These are phyloP conservation scores for Choreutis nemorana DNA, from an alignment of 2,888 invertebrate species.

Conservation along the genomic window DNA sequence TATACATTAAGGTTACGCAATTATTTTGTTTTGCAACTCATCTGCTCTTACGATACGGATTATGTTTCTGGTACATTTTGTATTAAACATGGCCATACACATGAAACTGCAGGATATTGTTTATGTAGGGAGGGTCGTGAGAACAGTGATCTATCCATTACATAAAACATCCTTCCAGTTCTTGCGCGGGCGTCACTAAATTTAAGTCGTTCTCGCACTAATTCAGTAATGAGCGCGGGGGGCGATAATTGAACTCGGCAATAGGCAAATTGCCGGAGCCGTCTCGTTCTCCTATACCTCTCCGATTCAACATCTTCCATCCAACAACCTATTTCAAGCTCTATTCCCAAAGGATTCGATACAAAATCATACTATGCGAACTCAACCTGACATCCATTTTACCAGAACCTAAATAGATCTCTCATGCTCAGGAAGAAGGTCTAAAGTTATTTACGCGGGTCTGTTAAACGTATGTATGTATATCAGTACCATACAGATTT, in stretches of 20 bases:
- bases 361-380: conserved; percentile 18
- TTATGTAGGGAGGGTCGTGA: too few species aligned
- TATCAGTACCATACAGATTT: conserved; percentile 41
- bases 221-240: conserved; percentile 63
- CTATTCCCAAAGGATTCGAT: conserved; percentile 15
- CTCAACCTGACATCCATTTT: conserved; percentile 20
- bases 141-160: too few species aligned
- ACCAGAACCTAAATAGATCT: conserved; percentile 37
- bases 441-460: conserved; percentile 21
- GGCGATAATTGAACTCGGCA: conserved; percentile 63
- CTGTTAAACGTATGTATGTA: conserved; percentile 24
- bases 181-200: conserved; percentile 49
- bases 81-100: too few species aligned
- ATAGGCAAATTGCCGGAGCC: conserved; percentile 59
- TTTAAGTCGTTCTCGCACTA: conserved; percentile 55
- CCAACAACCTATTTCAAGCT: conserved; percentile 19
- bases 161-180: conserved; percentile 33
- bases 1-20: too few species aligned
- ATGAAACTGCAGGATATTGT: too few species aligned
- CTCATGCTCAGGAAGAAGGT: conserved; percentile 30
- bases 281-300: conserved; percentile 35
- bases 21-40: too few species aligned
- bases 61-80: too few species aligned
- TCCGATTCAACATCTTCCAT: conserved; percentile 18
- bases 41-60: too few species aligned